Conservation (phyloP, 2,113 vertebrate genomes). For the Cryptomyrus ogoouensis region DNA sequence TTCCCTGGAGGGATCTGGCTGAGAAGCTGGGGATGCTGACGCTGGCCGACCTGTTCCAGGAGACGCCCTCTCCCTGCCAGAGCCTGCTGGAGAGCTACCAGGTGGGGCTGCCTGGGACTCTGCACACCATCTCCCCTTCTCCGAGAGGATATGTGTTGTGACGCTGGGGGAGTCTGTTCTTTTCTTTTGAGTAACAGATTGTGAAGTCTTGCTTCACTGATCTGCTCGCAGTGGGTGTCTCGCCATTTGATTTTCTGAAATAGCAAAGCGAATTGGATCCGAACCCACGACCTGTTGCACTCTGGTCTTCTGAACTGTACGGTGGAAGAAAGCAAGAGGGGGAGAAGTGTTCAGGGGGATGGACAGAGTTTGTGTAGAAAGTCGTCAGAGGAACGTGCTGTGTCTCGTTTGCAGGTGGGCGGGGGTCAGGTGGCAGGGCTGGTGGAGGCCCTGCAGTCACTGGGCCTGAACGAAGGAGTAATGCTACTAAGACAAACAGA, state of each 20-base stretch:
- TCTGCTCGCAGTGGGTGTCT: neutral
- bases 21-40: conserved; percentile 84
- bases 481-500: conserved; percentile 66
- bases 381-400: neutral
- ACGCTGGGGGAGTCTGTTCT: neutral
- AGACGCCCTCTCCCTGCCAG: conserved; percentile 68
- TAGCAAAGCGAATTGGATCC: neutral
- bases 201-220: neutral
- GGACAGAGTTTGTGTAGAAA: neutral
- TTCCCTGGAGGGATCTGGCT: conserved; percentile 80
- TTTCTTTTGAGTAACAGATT: neutral
- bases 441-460: conserved; percentile 72
- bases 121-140: neutral
- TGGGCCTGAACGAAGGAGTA: conserved; percentile 79
- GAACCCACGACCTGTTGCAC: neutral
- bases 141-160: neutral
- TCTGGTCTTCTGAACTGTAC: neutral
- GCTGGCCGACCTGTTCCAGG: conserved; percentile 79
- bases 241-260: neutral
- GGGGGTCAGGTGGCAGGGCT: conserved; percentile 74
- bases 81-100: conserved; percentile 85
- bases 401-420: conserved; percentile 62
- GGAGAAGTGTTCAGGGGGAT: neutral
- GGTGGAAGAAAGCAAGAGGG: neutral
- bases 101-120: conserved; percentile 52